phyloP scores from a whole-genome alignment of 2,888 invertebrate species.

The Andrena marginata region DNA sequence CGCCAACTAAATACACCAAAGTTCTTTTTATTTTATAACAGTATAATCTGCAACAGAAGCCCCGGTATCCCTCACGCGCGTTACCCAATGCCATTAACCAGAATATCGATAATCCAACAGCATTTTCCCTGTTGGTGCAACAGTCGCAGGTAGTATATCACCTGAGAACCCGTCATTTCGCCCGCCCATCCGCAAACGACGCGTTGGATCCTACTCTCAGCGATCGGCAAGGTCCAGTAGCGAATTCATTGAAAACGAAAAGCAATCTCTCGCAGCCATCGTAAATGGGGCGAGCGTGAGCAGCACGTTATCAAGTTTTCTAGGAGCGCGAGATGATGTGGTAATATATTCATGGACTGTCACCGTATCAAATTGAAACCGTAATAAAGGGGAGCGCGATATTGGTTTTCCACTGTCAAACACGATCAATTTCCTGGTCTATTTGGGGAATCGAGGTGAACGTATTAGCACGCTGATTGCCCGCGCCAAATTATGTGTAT shows the following conservation, averaged over 20 bases:
- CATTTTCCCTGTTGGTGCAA: neutral
- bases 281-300: conserved; percentile 16
- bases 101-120: neutral
- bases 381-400: conserved; percentile 53
- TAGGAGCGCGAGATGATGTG: conserved; percentile 21
- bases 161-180: neutral
- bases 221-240: neutral
- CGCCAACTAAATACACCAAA: too few relatives aligned
- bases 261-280: conserved; percentile 6
- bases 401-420: conserved; percentile 47
- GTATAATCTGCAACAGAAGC: too few relatives aligned
- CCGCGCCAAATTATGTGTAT: neutral
- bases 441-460: conserved; percentile 35
- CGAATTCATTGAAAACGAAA: conserved; percentile 7
- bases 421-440: conserved; percentile 42
- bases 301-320: conserved; percentile 24
- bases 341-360: conserved; percentile 54
- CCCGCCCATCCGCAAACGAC: neutral
- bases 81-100: neutral
- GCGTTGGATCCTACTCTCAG: neutral
- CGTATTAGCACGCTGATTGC: conserved; percentile 28
- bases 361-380: conserved; percentile 55
- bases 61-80: neutral
- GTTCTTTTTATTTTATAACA: too few relatives aligned
- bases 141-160: neutral